phyloP scores from a whole-genome alignment of 2,797 vertebrate genomes.

The Pelochelys cantorii region DNA sequence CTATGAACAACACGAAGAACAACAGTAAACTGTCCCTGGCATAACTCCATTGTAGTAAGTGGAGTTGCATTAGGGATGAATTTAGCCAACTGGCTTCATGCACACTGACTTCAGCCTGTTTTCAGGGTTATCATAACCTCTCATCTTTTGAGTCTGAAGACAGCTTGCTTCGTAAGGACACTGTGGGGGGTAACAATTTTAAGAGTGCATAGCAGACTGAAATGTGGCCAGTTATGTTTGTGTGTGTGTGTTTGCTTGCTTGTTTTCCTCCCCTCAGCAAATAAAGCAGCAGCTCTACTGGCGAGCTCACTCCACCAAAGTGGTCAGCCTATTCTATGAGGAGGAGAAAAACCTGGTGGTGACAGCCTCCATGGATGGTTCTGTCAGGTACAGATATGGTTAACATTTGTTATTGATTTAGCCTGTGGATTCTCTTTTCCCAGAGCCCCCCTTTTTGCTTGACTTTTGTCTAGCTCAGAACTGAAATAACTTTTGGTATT shows the following conservation, averaged over 20 bases:
- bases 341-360: slow-evolving; percentile 76
- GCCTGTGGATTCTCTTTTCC: not conserved
- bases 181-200: not conserved
- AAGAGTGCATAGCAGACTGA: not conserved
- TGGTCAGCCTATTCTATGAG: slow-evolving; percentile 70
- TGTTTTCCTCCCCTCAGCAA: slow-evolving; percentile 60
- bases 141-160: not conserved
- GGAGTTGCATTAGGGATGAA: not conserved
- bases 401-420: not conserved
- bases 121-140: not conserved
- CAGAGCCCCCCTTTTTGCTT: not conserved
- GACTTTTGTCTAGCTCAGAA: not conserved
- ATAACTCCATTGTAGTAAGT: slow-evolving; percentile 1
- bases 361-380: slow-evolving; percentile 78
- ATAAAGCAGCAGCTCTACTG: slow-evolving; percentile 79
- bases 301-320: slow-evolving; percentile 76
- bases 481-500: not conserved
- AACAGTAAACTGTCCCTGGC: not conserved
- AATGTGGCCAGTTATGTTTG: not conserved
- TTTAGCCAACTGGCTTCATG: not conserved
- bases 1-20: not conserved
- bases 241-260: no score
- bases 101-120: not conserved
- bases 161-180: not conserved
- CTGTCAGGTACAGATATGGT: slow-evolving; percentile 76